phyloP scores from a whole-genome alignment of 2,113 vertebrate genomes.

The Nycticorax nycticorax region DNA sequence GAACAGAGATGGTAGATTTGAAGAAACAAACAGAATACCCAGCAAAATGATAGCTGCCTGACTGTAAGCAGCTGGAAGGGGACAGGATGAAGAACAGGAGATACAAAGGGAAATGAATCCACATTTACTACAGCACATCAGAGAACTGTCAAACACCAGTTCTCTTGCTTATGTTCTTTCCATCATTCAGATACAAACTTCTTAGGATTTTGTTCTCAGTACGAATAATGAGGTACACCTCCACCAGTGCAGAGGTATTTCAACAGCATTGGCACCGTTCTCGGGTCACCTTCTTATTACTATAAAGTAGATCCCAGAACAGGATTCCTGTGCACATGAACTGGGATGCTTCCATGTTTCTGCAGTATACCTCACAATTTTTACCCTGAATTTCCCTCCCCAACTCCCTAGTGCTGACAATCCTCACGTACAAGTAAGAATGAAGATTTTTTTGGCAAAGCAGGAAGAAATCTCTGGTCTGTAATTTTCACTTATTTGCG shows the following conservation, averaged over 20 bases:
- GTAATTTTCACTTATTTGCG: neutral
- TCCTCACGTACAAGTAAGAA: neutral
- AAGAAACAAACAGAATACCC: neutral
- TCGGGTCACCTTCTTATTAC: neutral
- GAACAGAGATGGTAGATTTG: neutral
- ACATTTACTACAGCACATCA: neutral
- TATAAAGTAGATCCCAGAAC: neutral
- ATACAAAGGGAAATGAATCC: neutral
- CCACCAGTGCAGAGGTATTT: neutral
- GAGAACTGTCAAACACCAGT: neutral
- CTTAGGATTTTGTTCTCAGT: neutral
- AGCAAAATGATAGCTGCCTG: neutral
- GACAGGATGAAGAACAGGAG: neutral
- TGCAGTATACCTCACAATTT: neutral
- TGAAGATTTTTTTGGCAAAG: neutral
- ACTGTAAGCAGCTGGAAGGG: neutral
- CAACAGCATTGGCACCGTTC: neutral
- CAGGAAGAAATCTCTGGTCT: neutral
- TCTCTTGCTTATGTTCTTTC: neutral
- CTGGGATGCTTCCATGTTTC: neutral
- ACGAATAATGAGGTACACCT: neutral
- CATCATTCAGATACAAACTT: neutral
- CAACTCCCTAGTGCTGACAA: neutral
- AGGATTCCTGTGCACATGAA: neutral
- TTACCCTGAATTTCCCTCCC: neutral